Evolutionary conservation across 2,113 vertebrate species (phyloP).

Genomic region (Crocuta crocuta): DNA sequence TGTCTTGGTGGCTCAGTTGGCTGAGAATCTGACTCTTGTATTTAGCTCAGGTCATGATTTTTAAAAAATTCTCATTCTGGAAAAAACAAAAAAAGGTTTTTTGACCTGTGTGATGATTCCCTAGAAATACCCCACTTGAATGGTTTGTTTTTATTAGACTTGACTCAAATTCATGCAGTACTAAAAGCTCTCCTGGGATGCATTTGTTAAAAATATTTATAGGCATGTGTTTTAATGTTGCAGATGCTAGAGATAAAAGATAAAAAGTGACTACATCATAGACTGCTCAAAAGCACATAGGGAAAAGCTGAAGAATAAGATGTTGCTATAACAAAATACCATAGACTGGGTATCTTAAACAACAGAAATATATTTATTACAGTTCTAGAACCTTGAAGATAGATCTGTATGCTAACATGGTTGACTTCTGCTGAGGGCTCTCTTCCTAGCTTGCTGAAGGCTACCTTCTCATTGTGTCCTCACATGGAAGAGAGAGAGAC

Average conservation of each 20-base stretch:
- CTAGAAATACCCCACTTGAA: not conserved
- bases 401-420: not conserved
- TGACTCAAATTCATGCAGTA: not conserved
- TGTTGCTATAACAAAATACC: not conserved
- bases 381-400: not conserved
- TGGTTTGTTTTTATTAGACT: not conserved
- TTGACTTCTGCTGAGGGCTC: not conserved
- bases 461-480: not conserved
- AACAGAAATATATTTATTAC: not conserved
- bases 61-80: not conserved
- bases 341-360: not conserved
- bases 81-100: not conserved
- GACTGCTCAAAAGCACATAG: not conserved
- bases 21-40: no score
- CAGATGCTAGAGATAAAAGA: not conserved
- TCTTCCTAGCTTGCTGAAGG: not conserved
- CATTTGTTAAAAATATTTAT: not conserved
- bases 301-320: not conserved
- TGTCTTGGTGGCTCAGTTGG: no score
- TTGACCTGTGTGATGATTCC: not conserved
- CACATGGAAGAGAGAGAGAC: not conserved
- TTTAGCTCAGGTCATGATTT: no score
- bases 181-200: not conserved
- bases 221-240: not conserved
- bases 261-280: not conserved